Percentiles rank a stretch among this genome's conserved stretches.
Conservation (phyloP, 2,797 vertebrate species). For the Acipenser transmontanus region DNA sequence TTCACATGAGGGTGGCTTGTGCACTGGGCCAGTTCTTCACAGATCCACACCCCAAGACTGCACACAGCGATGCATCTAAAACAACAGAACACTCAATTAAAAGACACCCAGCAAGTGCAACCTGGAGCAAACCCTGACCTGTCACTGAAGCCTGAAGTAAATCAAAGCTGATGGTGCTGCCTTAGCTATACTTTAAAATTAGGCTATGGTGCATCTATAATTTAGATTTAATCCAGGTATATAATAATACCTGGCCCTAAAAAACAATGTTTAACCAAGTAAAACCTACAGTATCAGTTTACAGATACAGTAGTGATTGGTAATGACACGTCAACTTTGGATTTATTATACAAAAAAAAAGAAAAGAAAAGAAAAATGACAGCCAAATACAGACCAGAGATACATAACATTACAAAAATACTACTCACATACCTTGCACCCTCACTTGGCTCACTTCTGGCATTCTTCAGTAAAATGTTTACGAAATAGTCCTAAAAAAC, state of each 20-base stretch:
- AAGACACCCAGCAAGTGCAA: background rate
- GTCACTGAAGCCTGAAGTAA: too few relatives aligned
- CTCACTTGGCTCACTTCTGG: constrained; percentile 85
- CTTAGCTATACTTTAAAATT: too few relatives aligned
- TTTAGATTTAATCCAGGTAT: too few relatives aligned
- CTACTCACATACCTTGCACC: constrained; percentile 72
- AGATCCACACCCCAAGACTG: constrained; percentile 90
- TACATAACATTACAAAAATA: background rate
- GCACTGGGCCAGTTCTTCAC: constrained; percentile 82
- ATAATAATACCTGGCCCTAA: too few relatives aligned
- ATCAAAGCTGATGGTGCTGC: too few relatives aligned
- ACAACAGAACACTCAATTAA: constrained; percentile 1
- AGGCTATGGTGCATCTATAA: too few relatives aligned
- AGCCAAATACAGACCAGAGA: background rate
- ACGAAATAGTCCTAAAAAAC: constrained; percentile 74
- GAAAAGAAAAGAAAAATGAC: background rate
- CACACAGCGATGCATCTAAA: constrained; percentile 84
- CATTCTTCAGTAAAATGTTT: constrained; percentile 81
- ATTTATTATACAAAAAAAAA: too few relatives aligned
- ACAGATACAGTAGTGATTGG: background rate
- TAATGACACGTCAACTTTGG: too few relatives aligned
- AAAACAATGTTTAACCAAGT: too few relatives aligned
- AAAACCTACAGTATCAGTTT: too few relatives aligned
- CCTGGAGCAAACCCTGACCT: too few relatives aligned
- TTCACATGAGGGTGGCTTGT: constrained; percentile 80